These are phyloP conservation scores for Burhinus bistriatus DNA, from an alignment of 2,113 vertebrate species.

Conservation along the genomic window DNA sequence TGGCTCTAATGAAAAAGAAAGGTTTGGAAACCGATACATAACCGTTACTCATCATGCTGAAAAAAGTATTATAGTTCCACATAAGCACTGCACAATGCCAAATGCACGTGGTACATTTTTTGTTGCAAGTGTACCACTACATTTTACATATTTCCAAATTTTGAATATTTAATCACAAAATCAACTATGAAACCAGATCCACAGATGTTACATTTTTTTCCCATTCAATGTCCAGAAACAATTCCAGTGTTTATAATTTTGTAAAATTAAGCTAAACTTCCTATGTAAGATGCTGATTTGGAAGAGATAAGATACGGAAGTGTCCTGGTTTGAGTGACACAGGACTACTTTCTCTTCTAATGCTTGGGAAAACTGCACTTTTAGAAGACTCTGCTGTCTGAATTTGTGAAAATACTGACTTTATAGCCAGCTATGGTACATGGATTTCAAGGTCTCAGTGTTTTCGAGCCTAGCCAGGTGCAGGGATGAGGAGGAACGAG, in stretches of 20 bases:
- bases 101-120: not conserved
- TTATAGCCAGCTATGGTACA: no score
- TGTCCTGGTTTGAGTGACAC: no score
- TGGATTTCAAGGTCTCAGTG: no score
- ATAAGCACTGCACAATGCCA: not conserved
- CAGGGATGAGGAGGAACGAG: no score
- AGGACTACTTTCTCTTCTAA: no score
- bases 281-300: not conserved
- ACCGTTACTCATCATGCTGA: not conserved
- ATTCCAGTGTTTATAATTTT: not conserved
- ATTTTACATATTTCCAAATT: not conserved
- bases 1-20: not conserved
- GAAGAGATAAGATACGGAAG: not conserved
- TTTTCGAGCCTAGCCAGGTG: no score
- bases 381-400: no score
- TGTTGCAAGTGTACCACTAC: not conserved
- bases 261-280: not conserved
- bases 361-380: no score
- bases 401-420: no score
- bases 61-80: not conserved
- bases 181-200: not conserved
- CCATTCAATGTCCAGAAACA: not conserved
- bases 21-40: not conserved
- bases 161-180: not conserved
- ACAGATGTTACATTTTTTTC: not conserved